A percentile compares a stretch with the other conserved stretches of the same genome.
Conservation (phyloP, 2,888 invertebrate genomes). For the Aphrophora alni region DNA sequence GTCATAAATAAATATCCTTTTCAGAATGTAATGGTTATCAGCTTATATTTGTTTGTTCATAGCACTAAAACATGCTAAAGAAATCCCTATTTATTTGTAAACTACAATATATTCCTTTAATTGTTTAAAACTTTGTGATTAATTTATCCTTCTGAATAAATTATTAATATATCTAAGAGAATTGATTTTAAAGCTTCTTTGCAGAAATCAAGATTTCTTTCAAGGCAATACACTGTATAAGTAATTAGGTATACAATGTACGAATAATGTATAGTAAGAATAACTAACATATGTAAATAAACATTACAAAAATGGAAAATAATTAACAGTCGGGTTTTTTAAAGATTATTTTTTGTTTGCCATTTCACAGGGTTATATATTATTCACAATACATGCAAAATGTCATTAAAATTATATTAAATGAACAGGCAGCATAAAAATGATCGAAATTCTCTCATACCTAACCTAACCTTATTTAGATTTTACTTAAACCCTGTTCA, state of each 20-base stretch:
- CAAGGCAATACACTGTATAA: neutral
- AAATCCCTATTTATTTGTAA: no score
- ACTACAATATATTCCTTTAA: no score
- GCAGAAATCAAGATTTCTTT: conserved; percentile 1
- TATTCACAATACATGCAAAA: no score
- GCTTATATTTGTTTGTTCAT: neutral
- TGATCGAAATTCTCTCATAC: no score
- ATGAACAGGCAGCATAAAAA: no score
- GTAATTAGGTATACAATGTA: neutral
- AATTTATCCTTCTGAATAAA: neutral
- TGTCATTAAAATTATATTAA: no score
- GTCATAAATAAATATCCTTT: no score
- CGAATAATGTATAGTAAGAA: neutral
- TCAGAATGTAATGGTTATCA: neutral
- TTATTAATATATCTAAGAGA: neutral
- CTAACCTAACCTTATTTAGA: no score
- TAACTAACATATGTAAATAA: neutral
- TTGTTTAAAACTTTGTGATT: neutral
- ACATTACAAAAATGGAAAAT: neutral
- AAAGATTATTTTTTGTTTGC: neutral
- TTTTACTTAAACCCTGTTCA: no score
- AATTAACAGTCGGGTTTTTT: neutral
- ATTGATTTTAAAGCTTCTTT: conserved; percentile 6
- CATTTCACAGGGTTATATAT: no score
- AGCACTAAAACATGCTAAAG: neutral